Evolutionary conservation across 1,140 invertebrate species (phyloP), one percentile per base, ranked within the genome.

Genomic region (Apis laboriosa): DNA sequence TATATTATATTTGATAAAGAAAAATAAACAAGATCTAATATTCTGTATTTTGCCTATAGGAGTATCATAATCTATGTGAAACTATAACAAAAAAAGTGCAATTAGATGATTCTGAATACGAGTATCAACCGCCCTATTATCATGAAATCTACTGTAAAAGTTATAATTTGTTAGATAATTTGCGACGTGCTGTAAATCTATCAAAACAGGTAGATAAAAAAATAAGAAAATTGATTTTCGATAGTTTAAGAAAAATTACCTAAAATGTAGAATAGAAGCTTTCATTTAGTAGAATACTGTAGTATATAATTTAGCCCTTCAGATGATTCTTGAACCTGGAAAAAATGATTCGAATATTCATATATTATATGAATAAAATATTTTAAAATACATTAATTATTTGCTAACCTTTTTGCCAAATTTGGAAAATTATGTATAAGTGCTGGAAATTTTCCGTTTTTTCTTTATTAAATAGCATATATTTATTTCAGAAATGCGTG

Each of bases 21-120:
- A 15, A 76, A 80, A 84, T 19, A 61, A 34, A 75, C 21, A 5
- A 21, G 13, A 1, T 76, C 5, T 67, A 74, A 82, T 58, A 9
- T 60, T 75, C 19, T 55, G 13, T 2, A 9, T 12, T 56, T 49
- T 84, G 53, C 78, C 80, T 81, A 15, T 77, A 95, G 94, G 92
- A 93, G 67, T 94, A 94, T 83, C 91, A 88, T n/a, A 92, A 90
- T 81, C 91, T 94, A 51, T 94, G 94, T 64, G 91, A 94, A 80
- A 92, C 84, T 12, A 84, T 90, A 34, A 92, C 89, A 1, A 90
- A 86, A 79, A 92, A 86, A 85, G 88, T 94, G 9, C 89, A 91
- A 64, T 86, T 94, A 53, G 87, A 82, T 13, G 92, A 94, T 80
- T 64, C 80, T 9, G 90, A 91, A 34, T 94, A 91, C 68, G 94